Conservation (phyloP, 2,888 invertebrate genomes). For the Hemithea aestivaria region DNA sequence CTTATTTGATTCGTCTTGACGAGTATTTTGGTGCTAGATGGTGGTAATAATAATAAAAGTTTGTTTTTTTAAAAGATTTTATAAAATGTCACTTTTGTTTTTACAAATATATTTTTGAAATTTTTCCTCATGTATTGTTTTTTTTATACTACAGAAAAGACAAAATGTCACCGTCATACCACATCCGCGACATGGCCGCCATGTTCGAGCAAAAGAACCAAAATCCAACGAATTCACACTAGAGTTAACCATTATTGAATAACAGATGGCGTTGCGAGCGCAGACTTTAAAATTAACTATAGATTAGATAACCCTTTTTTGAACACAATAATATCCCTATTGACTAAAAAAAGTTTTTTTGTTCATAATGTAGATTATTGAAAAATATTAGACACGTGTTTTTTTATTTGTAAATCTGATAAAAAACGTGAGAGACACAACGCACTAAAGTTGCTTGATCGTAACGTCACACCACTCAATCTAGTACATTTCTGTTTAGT, state of each 20-base stretch:
- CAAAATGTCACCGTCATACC: conserved; percentile 84
- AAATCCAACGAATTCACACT: conserved; percentile 28
- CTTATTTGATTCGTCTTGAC: no score
- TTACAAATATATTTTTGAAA: neutral
- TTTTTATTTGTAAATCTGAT: no score
- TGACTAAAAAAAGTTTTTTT: no score
- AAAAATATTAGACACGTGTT: no score
- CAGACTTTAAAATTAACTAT: neutral
- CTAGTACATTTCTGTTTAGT: no score
- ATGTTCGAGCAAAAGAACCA: conserved; percentile 87
- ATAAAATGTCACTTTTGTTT: neutral
- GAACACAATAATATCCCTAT: neutral
- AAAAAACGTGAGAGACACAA: no score
- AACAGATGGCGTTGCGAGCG: conserved; percentile 21
- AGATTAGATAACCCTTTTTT: neutral
- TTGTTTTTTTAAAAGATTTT: no score
- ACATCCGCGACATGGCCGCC: conserved; percentile 90
- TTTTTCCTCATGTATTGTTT: conserved; percentile 18
- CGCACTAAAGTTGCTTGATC: no score
- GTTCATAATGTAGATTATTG: no score
- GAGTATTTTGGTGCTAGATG: no score
- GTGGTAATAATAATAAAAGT: no score
- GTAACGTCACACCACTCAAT: no score
- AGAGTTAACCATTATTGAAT: conserved; percentile 10
- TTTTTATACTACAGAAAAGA: conserved; percentile 77